A percentile compares a stretch with the other conserved stretches of the same genome.
Evolutionary conservation across 2,113 vertebrate genomes (phyloP).

Genomic region (Phyllostomus hastatus): DNA sequence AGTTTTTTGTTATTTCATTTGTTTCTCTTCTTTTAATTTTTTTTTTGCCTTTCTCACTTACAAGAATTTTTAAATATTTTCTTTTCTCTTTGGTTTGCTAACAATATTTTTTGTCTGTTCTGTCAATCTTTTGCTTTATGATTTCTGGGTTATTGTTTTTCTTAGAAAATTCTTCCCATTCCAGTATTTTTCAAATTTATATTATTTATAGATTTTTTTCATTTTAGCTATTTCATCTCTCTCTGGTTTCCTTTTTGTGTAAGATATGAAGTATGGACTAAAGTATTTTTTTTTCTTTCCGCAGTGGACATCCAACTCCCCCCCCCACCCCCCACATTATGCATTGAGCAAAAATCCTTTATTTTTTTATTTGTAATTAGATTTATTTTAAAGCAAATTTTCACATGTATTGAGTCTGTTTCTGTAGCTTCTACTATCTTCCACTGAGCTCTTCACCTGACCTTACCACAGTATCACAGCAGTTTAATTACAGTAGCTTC

Average conservation of each 20-base stretch:
- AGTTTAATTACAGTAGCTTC: not conserved
- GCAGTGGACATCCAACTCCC: not conserved
- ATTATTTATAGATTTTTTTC: not conserved
- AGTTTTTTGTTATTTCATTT: not conserved
- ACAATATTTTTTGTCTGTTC: not conserved
- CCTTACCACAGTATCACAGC: not conserved
- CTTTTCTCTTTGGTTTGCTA: not conserved
- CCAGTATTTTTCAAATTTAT: not conserved
- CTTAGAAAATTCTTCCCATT: not conserved
- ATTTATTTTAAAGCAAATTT: not conserved
- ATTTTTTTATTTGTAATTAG: not conserved
- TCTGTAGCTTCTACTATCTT: not conserved
- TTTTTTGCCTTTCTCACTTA: not conserved
- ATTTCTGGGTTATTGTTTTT: not conserved
- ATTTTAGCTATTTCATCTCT: not conserved
- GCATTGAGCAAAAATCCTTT: not conserved
- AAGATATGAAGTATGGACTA: not conserved
- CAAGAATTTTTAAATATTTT: not conserved
- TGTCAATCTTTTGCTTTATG: not conserved
- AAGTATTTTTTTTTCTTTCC: not conserved
- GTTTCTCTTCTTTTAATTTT: not conserved
- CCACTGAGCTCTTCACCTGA: not conserved
- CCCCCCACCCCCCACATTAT: not conserved
- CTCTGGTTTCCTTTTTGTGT: not conserved
- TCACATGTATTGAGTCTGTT: not conserved